Evolutionary conservation across 2,888 invertebrate genomes (phyloP).

Genomic region (Xylota segnis): DNA sequence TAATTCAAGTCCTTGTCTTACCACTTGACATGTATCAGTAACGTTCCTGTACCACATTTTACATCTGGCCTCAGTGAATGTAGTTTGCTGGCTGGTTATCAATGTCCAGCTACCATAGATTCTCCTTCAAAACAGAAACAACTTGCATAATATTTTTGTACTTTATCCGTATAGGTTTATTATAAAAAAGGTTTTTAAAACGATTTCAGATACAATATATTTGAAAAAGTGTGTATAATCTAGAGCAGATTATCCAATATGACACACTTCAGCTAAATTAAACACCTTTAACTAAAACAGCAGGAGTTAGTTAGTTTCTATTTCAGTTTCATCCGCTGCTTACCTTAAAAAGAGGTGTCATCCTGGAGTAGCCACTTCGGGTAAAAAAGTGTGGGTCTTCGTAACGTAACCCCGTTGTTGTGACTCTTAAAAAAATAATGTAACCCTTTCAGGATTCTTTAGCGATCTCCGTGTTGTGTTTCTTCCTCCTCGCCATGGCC

Average conservation of each 20-base stretch:
- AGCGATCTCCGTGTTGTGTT: conserved; percentile 81
- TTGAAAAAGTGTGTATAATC: conserved; percentile 16
- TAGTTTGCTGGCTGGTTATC: too few relatives aligned
- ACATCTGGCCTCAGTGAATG: too few relatives aligned
- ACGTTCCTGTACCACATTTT: too few relatives aligned
- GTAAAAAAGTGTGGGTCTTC: neutral
- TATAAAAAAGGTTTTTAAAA: conserved; percentile 32
- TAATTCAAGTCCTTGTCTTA: too few relatives aligned
- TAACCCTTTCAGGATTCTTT: conserved; percentile 25
- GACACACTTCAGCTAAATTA: conserved; percentile 12
- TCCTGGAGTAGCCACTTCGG: neutral
- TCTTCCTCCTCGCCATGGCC: conserved; percentile 80
- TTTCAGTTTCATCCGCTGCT: neutral
- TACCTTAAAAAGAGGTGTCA: neutral
- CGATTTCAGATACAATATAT: conserved; percentile 32
- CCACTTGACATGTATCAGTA: too few relatives aligned
- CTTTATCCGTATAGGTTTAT: conserved; percentile 21
- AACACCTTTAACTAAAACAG: conserved; percentile 15
- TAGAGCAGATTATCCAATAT: conserved; percentile 17
- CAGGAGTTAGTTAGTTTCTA: neutral
- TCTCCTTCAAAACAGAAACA: too few relatives aligned
- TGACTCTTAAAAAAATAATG: conserved; percentile 4
- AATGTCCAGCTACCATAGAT: too few relatives aligned
- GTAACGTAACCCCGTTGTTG: neutral
- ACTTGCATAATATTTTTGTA: neutral